Base-by-base conservation (phyloP, 1,140 invertebrate genomes). In the Ceratosolen solmsi region DNA sequence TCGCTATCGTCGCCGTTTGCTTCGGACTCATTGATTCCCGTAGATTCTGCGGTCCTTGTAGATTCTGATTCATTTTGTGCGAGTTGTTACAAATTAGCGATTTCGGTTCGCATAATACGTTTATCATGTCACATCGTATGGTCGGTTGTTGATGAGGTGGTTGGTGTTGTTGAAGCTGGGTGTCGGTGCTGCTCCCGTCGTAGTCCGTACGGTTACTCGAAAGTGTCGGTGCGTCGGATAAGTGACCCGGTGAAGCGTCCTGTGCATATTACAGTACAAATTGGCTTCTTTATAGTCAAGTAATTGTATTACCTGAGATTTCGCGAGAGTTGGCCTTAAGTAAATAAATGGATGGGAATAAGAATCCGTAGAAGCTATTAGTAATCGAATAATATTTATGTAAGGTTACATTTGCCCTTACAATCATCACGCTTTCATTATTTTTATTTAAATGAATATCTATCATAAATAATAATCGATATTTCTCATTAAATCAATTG, bases 31-130 rank as follows among this genome's bases (percentile, higher is more conserved):
- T 83, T 0, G 86, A 83, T 78, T 89, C 91, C 41, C 90, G 88
- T 15, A 90, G 72, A 72, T 85, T 88, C 71, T 90, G 90, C 60
- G 90, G 84, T 80, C 90, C 90, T 71, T 89, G 89, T 0, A 90
- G 74, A 78, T 87, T 90, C 38, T 90, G 89, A 73, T 88, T 90
- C 1, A 88, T 86, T 54, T 87, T 89, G 46, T 88, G 85, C 0
- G 75, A 82, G 0, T 84, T 83, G 1, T 58, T 82, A 25, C 71
- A 49, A 0, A 65, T 25, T 11, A 27, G 60, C n/a, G 74, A 75
- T 38, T 71, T 77, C 41, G 71, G 36, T 2, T 80, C 77, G 60
- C 78, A 79, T 11, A 77, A 13, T 0, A 83, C 51, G n/a, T 70
- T 83, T 22, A 79, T 79, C 1, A 68, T 79, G 20, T 80, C 82